Evolutionary conservation across 2,113 vertebrate genomes (phyloP).

Genomic region (Nymphicus hollandicus): DNA sequence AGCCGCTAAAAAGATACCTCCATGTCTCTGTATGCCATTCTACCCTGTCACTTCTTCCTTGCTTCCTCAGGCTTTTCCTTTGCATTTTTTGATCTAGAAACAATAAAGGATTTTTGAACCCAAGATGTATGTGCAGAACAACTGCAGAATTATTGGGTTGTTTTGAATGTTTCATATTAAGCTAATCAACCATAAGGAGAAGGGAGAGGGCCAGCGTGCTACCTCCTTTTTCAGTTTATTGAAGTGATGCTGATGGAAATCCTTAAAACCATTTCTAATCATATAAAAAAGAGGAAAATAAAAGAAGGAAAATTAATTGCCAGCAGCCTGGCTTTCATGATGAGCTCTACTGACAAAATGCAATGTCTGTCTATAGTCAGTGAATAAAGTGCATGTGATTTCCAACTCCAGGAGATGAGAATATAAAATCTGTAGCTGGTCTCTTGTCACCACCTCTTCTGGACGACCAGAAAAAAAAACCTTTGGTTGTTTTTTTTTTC

Average conservation of each 20-base stretch:
- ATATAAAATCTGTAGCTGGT: neutral
- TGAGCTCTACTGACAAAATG: neutral
- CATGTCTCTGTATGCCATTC: neutral
- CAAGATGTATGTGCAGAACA: neutral
- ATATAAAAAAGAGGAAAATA: neutral
- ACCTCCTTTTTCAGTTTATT: neutral
- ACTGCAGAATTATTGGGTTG: neutral
- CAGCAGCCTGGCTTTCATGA: neutral
- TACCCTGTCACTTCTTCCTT: neutral
- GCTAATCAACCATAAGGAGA: neutral
- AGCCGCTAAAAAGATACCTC: neutral
- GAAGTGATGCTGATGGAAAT: neutral
- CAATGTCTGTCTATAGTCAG: neutral
- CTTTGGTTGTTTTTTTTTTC: neutral
- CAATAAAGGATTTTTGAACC: neutral
- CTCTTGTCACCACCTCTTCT: neutral
- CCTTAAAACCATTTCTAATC: neutral
- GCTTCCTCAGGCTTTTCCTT: neutral
- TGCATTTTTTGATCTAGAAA: neutral
- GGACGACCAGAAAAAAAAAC: neutral
- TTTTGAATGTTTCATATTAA: neutral
- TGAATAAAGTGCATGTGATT: neutral
- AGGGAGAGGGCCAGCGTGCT: neutral
- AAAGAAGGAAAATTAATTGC: neutral
- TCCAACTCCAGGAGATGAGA: neutral